A percentile compares a stretch with the other conserved stretches of the same genome.
Evolutionary conservation across 2,113 vertebrate species (phyloP).

Genomic region (Nematolebias whitei): DNA sequence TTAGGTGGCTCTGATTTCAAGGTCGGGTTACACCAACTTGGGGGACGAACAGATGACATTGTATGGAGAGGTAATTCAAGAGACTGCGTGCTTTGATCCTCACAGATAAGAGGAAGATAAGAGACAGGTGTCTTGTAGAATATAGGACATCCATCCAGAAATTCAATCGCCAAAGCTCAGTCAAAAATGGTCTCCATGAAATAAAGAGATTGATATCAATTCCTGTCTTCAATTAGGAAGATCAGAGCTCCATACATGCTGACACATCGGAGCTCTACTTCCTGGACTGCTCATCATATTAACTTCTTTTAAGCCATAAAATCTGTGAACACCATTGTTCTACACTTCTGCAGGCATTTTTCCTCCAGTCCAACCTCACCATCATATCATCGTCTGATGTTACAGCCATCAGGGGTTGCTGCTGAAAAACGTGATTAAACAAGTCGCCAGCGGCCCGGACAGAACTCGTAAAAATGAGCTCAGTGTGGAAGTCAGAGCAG

Average conservation of each 20-base stretch:
- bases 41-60: slow-evolving; percentile 77
- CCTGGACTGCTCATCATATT: background rate
- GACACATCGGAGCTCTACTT: background rate
- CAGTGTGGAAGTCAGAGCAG: background rate
- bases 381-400: slow-evolving; percentile 61
- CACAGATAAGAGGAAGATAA: slow-evolving; percentile 77
- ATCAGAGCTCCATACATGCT: slow-evolving; percentile 11
- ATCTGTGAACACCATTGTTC: background rate
- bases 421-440: slow-evolving; percentile 74
- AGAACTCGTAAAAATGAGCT: slow-evolving; percentile 29
- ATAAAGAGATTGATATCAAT: slow-evolving; percentile 55
- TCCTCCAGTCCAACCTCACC: slow-evolving; percentile 37
- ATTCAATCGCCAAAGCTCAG: slow-evolving; percentile 67
- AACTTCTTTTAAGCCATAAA: background rate
- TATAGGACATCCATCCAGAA: slow-evolving; percentile 75
- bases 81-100: slow-evolving; percentile 78
- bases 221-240: slow-evolving; percentile 40
- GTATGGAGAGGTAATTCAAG: slow-evolving; percentile 74
- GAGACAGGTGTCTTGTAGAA: slow-evolving; percentile 72
- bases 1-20: slow-evolving; percentile 76
- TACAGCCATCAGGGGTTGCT: slow-evolving; percentile 47
- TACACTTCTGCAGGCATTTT: slow-evolving; percentile 7
- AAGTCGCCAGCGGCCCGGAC: slow-evolving; percentile 53
- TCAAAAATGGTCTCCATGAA: slow-evolving; percentile 67
- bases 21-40: slow-evolving; percentile 75